Percentiles rank a stretch among this genome's conserved stretches.
Evolutionary conservation across 2,113 vertebrate species (phyloP).

Genomic region (Gambusia holbrooki): DNA sequence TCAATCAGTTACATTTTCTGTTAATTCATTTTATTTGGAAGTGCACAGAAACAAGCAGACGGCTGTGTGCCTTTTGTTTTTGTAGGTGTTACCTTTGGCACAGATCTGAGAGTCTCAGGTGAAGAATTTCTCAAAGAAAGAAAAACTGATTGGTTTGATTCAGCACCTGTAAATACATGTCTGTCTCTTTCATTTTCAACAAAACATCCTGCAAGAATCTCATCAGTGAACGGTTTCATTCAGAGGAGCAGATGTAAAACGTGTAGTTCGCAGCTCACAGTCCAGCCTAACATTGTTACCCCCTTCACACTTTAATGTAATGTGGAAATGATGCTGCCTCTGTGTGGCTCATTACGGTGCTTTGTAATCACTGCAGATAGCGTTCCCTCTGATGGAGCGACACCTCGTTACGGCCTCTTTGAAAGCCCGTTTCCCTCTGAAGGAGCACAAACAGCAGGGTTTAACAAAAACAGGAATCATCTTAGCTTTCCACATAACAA

Average conservation of each 20-base stretch:
- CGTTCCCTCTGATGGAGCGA: slow-evolving; percentile 53
- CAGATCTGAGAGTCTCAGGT: too few relatives aligned
- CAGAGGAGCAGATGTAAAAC: not conserved
- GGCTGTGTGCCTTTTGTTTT: not conserved
- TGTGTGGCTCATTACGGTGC: slow-evolving; percentile 58
- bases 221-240: slow-evolving; percentile 8
- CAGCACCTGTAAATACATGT: not conserved
- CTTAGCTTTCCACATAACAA: slow-evolving; percentile 42
- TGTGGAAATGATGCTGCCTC: slow-evolving; percentile 45
- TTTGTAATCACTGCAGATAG: slow-evolving; percentile 68
- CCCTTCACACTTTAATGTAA: slow-evolving; percentile 40
- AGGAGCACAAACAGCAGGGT: slow-evolving; percentile 18
- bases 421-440: slow-evolving; percentile 42
- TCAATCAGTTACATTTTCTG: not conserved
- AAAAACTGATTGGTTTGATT: not conserved
- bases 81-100: too few relatives aligned
- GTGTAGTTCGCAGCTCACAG: not conserved
- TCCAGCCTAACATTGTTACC: slow-evolving; percentile 1
- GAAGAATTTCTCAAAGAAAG: not conserved
- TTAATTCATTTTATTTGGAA: not conserved
- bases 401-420: slow-evolving; percentile 58
- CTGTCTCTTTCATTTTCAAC: not conserved
- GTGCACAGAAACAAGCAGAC: not conserved
- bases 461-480: slow-evolving; percentile 37
- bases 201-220: not conserved